Percentiles rank a stretch among this genome's conserved stretches.
phyloP scores from a whole-genome alignment of 2,797 vertebrate species.

The Eupleurogrammus muticus region DNA sequence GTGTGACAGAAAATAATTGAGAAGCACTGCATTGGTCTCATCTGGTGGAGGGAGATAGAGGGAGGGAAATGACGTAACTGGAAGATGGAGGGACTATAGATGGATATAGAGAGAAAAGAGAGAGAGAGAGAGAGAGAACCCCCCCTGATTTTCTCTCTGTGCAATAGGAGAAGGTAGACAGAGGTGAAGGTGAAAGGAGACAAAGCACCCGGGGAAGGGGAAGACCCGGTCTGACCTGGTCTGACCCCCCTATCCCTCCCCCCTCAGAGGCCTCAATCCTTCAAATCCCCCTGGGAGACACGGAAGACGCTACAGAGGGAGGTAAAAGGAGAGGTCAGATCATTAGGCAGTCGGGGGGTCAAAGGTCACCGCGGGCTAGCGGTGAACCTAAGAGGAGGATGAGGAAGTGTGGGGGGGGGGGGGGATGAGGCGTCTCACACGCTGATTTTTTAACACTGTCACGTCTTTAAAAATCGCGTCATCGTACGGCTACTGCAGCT shows the following conservation, averaged over 20 bases:
- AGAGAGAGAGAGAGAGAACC: no score
- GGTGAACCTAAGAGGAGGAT: slow-evolving; percentile 26
- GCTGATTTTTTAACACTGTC: no score
- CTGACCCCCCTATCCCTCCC: no score
- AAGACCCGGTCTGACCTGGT: slow-evolving; percentile 37
- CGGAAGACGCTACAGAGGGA: slow-evolving; percentile 27
- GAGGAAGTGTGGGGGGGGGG: slow-evolving; percentile 7
- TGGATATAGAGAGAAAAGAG: slow-evolving; percentile 3
- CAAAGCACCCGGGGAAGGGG: slow-evolving; percentile 37
- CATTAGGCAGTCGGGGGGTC: slow-evolving; percentile 69
- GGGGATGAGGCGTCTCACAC: no score
- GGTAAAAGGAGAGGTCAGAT: slow-evolving; percentile 55
- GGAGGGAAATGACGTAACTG: slow-evolving; percentile 1
- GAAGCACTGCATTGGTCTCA: slow-evolving; percentile 51
- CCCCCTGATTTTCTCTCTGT: no score
- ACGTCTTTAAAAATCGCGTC: slow-evolving; percentile 59
- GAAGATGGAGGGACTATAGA: slow-evolving; percentile 14
- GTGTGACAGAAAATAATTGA: no score
- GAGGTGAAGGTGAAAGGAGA: slow-evolving; percentile 72
- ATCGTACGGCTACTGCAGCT: slow-evolving; percentile 35
- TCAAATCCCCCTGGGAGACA: slow-evolving; percentile 56
- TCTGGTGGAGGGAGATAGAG: slow-evolving; percentile 33
- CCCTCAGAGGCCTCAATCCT: slow-evolving; percentile 45
- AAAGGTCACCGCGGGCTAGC: slow-evolving; percentile 47
- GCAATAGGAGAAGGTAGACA: slow-evolving; percentile 14